Base-by-base conservation (phyloP, 1,140 invertebrate species). In the Agraylea sexmaculata region DNA sequence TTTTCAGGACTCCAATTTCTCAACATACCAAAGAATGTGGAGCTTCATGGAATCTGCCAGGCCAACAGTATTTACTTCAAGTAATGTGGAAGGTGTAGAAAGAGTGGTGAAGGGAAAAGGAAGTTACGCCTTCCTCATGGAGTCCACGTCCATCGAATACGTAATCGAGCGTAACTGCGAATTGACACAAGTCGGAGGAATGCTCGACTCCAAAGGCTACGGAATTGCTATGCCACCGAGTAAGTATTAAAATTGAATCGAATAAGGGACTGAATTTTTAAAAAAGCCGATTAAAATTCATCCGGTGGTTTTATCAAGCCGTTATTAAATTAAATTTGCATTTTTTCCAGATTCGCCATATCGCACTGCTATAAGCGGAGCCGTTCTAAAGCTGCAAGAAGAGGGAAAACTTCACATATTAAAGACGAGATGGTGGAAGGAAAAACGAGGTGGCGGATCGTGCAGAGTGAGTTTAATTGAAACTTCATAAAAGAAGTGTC, bases 381-480 rank as follows among this genome's bases (percentile, higher is more conserved):
- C 88, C 19, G 86, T 96, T 47, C 64, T 95, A 15, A 87, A 88
- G 64, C 64, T 96, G 7, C 90, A 94, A 66, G 91, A 96, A 68
- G 83, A 87, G 60, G 90, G 88, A 28, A 86, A 84, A 63, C 64
- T 96, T 30, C 84, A 92, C 55, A 80, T 87, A 53, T 68, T 95
- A 48, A 94, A 94, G 70, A 88, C 87, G 12, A 82, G 86, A 59
- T 96, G 90, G 91, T 94, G 90, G 90, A 91, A 91, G 61, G 83
- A 89, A 59, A 86, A 85, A 66, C 72, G 83, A 19, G 85, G 84
- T 5, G 85, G 84, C 10, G 82, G 83, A 40, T 74, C 78, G 23
- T 89, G 86, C 59, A 71, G 79, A 53, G 84, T 87, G 67, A 74
- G 71, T 50, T 34, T 22, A 37, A 34, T 6, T 22, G 10, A 12